Evolutionary conservation across 1,140 invertebrate genomes (phyloP).

Genomic region (Lepidurus packardi): DNA sequence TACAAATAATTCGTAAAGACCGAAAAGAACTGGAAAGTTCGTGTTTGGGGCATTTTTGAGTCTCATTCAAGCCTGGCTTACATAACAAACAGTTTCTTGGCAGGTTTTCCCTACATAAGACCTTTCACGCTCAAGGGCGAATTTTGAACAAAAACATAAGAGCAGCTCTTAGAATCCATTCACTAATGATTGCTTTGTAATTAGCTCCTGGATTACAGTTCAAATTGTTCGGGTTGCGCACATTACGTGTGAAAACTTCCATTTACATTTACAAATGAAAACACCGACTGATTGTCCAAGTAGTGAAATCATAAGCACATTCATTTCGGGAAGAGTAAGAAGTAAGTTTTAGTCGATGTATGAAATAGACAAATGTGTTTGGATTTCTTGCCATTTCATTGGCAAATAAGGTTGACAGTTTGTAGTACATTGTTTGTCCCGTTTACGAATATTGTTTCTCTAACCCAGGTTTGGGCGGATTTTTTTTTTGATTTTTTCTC

Average conservation of each 20-base stretch:
- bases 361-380: too few species aligned
- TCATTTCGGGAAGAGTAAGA: too few species aligned
- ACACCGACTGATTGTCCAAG: too few species aligned
- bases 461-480: too few species aligned
- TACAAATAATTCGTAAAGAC: too few species aligned
- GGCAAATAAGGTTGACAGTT: too few species aligned
- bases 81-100: slow-evolving; percentile 4
- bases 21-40: neutral
- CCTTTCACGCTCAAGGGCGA: neutral
- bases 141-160: neutral
- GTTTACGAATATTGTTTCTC: too few species aligned
- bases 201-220: neutral
- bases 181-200: neutral
- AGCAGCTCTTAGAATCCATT: neutral
- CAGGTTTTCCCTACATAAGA: neutral
- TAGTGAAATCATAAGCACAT: too few species aligned
- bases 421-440: too few species aligned
- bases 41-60: neutral
- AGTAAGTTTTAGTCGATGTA: too few species aligned
- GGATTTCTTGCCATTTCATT: too few species aligned
- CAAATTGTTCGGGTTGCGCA: neutral
- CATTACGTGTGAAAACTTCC: neutral
- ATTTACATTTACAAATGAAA: neutral
- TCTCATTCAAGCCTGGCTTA: neutral
- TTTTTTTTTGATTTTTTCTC: too few species aligned